Base-by-base conservation (phyloP, 2,888 invertebrate genomes). In the Prostheceraeus crozeri region DNA sequence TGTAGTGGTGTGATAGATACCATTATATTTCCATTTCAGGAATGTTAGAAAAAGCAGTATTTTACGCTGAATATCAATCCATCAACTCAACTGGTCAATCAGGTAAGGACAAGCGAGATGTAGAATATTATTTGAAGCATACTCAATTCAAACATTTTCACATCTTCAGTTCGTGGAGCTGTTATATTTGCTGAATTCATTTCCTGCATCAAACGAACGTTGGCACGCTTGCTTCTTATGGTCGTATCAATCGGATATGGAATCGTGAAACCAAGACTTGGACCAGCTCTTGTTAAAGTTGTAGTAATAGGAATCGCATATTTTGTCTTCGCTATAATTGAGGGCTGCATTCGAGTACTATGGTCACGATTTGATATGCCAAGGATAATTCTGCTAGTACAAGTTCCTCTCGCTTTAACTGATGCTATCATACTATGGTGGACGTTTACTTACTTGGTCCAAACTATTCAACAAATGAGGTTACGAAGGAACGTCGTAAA, bases 191-290 rank as follows among this genome's bases (percentile, higher is more conserved):
- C 91, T 0, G 91, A 91, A 78, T 82, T 90, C 78, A 83, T 91
- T 2, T 93, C 91, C 0, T 88, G 89, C 70, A 84, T 85, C 6
- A 94, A 94, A 78, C 79, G 91, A 55, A 87, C 90, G 0, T 79
- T 94, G 65, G 88, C 93, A 0, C 80, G 91, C 65, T 89, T 93
- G 85, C 80, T 94, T 58, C 89, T 93, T 65, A 86, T 94, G 60
- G 89, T 93, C 60, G 91, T 91, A 62, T 89, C 89, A 64, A 81
- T 93, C 51, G 93, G 93, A 4, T 59, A 59, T 14, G 58, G 58
- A 16, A 59, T 59, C 10, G 58, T 60, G 35, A 59, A 59, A 74
- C 91, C 91, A 0, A 82, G 91, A 16, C 79, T 93, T 33, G 91
- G 91, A 23, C 84, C 87, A 8, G 85, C 88, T 67, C 79, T 93